Conservation (phyloP, 2,797 vertebrate species). For the Coccyzus lansbergi region DNA sequence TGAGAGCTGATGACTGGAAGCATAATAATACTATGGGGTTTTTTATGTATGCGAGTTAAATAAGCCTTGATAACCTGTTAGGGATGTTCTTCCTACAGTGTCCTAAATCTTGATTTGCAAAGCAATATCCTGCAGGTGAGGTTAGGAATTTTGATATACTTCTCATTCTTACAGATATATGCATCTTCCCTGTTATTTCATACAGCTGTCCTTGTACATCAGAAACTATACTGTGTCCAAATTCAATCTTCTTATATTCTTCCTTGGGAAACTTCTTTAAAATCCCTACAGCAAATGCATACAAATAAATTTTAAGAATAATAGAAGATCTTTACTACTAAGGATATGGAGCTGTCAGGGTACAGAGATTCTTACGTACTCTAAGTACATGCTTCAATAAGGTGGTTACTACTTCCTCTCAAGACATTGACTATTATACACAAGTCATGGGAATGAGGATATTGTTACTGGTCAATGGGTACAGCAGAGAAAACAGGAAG, state of each 20-base stretch:
- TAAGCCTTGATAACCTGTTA: not conserved
- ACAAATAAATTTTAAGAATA: not conserved
- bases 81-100: not conserved
- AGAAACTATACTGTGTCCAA: not conserved
- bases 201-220: not conserved
- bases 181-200: not conserved
- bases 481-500: slow-evolving; percentile 56
- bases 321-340: not conserved
- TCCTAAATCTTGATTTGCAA: not conserved
- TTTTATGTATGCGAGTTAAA: not conserved
- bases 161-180: not conserved
- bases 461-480: slow-evolving; percentile 11
- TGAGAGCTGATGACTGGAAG: not conserved
- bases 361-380: not conserved
- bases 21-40: not conserved
- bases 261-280: not conserved
- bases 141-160: not conserved
- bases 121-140: not conserved
- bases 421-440: not conserved
- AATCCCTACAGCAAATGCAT: not conserved
- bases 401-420: slow-evolving; percentile 7
- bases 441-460: slow-evolving; percentile 28
- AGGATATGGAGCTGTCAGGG: not conserved
- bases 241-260: not conserved
- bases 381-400: not conserved